Evolutionary conservation across 2,797 vertebrate genomes (phyloP), one percentile per base, ranked within the genome.

Genomic region (Siniperca undulata): DNA sequence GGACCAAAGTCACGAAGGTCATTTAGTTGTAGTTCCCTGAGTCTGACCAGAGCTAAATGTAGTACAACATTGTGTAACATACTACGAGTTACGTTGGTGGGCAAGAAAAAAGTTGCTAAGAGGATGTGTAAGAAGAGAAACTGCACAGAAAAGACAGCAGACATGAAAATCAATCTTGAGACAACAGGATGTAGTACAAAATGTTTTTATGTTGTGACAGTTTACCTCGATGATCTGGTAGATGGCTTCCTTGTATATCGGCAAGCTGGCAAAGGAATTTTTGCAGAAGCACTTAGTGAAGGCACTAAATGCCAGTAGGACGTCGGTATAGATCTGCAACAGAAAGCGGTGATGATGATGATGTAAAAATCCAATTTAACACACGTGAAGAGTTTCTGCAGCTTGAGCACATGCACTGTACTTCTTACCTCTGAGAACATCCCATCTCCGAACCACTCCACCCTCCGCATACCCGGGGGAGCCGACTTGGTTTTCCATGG

Each of bases 381-480:
- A 20, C 9, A n/a, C 2, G 20, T n/a, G 3, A 34, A 10, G 19
- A 24, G 38, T 65, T 66, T 46, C 36, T 56, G 44, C 19, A 27
- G 65, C 44, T 58, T 0, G 0, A 59, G 14, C 27, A 58, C 11
- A 50, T 13, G 10, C 36, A 3, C 3, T 36, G 56, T 1, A 1
- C 40, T 62, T 58, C 91, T 87, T 6, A 97, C 96, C 95, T 96
- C 95, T 20, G 96, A 97, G 85, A 94, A 95, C 95, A 94, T 95
- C 82, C 96, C 95, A 6, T 97, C 96, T 82, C 96, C 96, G 9
- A 96, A 97, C 96, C 96, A 97, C 88, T 96, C 95, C 59, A 97
- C 95, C 17, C 86, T 78, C 7, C 96, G 86, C 84, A 96, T 84
- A 2, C 88, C 91, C 0, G 74, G 65, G 0, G 93, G 86, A 20